phyloP scores from a whole-genome alignment of 2,888 invertebrate genomes.

The Hirtodrosophila histrioides region DNA sequence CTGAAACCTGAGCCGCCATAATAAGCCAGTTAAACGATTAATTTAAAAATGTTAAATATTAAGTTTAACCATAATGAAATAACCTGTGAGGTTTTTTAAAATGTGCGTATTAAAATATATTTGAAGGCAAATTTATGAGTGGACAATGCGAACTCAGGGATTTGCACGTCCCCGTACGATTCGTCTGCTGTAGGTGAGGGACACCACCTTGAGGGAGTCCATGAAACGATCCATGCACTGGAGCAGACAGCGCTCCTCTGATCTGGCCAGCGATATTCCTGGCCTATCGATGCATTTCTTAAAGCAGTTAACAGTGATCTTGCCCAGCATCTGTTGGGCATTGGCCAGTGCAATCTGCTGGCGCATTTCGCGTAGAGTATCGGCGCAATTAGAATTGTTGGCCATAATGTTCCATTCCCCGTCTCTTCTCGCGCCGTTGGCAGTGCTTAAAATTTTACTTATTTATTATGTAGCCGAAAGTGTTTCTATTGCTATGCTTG shows the following conservation, averaged over 20 bases:
- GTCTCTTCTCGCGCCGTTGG: too few species aligned
- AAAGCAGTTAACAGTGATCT: constrained; percentile 39
- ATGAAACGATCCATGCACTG: constrained; percentile 50
- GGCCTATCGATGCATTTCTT: constrained; percentile 36
- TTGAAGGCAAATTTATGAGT: too few species aligned
- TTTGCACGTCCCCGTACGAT: constrained; percentile 6
- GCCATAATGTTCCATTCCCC: constrained; percentile 12
- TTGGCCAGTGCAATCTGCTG: constrained; percentile 46
- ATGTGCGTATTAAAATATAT: background rate
- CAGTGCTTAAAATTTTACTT: too few species aligned
- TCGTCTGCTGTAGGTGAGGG: constrained; percentile 34
- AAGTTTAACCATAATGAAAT: too few species aligned
- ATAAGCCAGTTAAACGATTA: too few species aligned
- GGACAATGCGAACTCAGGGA: background rate
- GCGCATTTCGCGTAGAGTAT: constrained; percentile 26
- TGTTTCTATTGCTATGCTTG: constrained; percentile 6
- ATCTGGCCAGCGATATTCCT: constrained; percentile 16
- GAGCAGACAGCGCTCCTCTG: constrained; percentile 32
- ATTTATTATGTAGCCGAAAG: constrained; percentile 2
- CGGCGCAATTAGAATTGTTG: constrained; percentile 4
- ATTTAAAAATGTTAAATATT: too few species aligned
- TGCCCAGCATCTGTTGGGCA: constrained; percentile 30
- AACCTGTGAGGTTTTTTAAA: too few species aligned
- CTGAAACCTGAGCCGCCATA: too few species aligned
- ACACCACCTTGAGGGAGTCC: constrained; percentile 41